Base-by-base conservation (phyloP, 2,113 vertebrate species). In the Solea senegalensis region DNA sequence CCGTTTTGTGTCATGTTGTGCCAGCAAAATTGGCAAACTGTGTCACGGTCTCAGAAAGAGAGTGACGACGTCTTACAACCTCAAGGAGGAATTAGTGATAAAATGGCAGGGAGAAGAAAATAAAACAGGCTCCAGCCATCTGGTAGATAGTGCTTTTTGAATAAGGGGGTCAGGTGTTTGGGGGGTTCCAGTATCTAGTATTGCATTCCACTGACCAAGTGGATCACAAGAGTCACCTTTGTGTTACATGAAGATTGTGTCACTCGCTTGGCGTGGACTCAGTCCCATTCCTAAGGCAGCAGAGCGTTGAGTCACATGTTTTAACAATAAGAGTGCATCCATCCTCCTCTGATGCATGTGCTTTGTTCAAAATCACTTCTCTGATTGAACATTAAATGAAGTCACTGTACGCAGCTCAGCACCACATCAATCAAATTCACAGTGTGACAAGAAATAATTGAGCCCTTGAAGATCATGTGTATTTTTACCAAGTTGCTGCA, bases 251-350 rank as follows among this genome's bases (percentile, higher is more conserved):
- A 67, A 9, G 27, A 72, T 57, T 56, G 56, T 52, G 62, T 75
- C 80, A 82, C 43, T 40, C 14, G n/a, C 1, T 4, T 76, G 67
- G 65, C 63, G 61, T 45, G 21, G 34, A 45, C 39, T 45, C 9
- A 43, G 12, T 56, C 1, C 76, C 76, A 72, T 77, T 75, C 53
- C 46, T 40, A 46, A 54, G 14, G 27, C 39, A 62, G 56, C 41
- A 72, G 60, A 83, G 80, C 83, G 72, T 52, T 53, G 61, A 64
- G 64, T 14, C 2, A 6, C 80, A 65, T 59, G 55, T 74, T 86
- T 28, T 16, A 49, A 61, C 13, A 69, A 26, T 52, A 68, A 67
- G 54, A 40, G 14, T 48, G 46, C 34, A 34, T 6, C 34, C 16
- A 12, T 12, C 1, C 26, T 57, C 21, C 54, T 82, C 41, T 60